Percentiles rank a stretch among this genome's conserved stretches.
These are phyloP conservation scores for Acanthurus tractus DNA, from an alignment of 2,797 vertebrate species.

Conservation along the genomic window DNA sequence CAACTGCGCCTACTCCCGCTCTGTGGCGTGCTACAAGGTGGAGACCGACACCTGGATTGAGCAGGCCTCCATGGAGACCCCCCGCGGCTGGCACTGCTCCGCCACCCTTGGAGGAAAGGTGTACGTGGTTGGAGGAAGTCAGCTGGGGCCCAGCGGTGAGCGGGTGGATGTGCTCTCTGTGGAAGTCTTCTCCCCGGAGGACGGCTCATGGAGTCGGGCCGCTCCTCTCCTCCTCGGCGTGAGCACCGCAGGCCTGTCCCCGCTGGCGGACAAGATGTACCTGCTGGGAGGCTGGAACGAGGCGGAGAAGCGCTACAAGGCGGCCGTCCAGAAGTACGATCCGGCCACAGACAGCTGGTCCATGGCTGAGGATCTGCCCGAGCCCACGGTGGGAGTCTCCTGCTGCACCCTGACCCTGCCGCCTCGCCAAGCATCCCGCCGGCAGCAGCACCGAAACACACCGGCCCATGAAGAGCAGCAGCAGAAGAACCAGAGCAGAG, in stretches of 20 bases:
- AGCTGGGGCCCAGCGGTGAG: slow-evolving; percentile 86
- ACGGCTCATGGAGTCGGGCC: slow-evolving; percentile 80
- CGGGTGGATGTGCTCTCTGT: slow-evolving; percentile 86
- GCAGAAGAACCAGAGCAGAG: slow-evolving; percentile 72
- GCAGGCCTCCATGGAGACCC: slow-evolving; percentile 80
- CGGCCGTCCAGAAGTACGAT: slow-evolving; percentile 86
- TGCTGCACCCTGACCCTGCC: slow-evolving; percentile 88
- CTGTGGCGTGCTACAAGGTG: slow-evolving; percentile 83
- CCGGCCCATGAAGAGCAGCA: slow-evolving; percentile 76
- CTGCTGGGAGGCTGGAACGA: slow-evolving; percentile 91
- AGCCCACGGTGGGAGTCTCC: slow-evolving; percentile 89
- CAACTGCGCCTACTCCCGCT: slow-evolving; percentile 89
- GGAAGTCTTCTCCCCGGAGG: slow-evolving; percentile 85
- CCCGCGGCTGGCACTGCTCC: slow-evolving; percentile 90
- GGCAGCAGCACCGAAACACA: slow-evolving; percentile 82
- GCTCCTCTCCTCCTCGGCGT: slow-evolving; percentile 85
- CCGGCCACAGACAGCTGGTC: slow-evolving; percentile 87
- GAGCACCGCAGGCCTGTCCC: slow-evolving; percentile 88
- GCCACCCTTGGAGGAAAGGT: slow-evolving; percentile 76
- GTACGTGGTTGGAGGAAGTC: slow-evolving; percentile 89
- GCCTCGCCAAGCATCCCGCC: slow-evolving; percentile 72
- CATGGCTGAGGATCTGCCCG: slow-evolving; percentile 84
- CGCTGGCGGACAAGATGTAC: slow-evolving; percentile 81
- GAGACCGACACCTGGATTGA: slow-evolving; percentile 85
- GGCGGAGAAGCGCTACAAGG: slow-evolving; percentile 89